Evolutionary conservation across 2,888 invertebrate genomes (phyloP).

Genomic region (Aphodius granarius): DNA sequence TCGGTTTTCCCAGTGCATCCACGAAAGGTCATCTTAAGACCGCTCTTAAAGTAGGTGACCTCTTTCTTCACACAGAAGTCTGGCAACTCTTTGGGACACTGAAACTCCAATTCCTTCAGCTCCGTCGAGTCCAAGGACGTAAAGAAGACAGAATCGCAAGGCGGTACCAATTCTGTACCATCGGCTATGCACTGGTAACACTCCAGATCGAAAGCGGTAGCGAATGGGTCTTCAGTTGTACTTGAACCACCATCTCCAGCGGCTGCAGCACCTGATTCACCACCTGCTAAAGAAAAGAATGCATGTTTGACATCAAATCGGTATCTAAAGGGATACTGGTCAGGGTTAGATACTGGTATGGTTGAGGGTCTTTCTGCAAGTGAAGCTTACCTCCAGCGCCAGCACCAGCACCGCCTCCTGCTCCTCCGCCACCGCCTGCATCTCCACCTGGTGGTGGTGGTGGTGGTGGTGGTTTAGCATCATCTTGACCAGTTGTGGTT

Average conservation of each 20-base stretch:
- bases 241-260: neutral
- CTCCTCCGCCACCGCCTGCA: no score
- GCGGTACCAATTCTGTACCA: neutral
- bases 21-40: neutral
- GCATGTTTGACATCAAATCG: neutral
- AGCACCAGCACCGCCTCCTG: no score
- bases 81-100: slow-evolving; percentile 1
- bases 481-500: no score
- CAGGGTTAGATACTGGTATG: no score
- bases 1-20: neutral
- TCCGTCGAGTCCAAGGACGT: neutral
- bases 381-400: no score
- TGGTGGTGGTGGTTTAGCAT: no score
- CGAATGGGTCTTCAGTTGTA: neutral
- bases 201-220: neutral
- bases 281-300: neutral
- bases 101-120: neutral
- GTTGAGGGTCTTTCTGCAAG: no score
- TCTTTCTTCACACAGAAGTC: neutral
- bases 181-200: slow-evolving; percentile 1
- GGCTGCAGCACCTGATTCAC: neutral
- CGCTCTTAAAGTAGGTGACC: neutral
- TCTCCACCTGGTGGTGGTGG: no score
- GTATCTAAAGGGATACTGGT: no score
- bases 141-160: neutral